Evolutionary conservation across 2,888 invertebrate species (phyloP).

Genomic region (Eilema griseolum): DNA sequence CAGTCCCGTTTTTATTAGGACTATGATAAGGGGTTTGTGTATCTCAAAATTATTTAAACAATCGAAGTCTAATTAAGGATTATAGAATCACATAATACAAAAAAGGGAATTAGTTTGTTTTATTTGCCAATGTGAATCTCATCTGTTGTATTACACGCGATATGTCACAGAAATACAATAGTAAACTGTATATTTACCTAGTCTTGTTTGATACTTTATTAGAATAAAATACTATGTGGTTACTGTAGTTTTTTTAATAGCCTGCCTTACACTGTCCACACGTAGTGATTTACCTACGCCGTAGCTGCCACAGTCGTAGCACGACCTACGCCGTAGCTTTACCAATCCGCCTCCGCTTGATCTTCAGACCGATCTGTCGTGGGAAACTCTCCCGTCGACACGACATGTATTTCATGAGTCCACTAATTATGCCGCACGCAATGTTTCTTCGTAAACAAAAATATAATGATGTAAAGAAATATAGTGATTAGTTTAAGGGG

Average conservation of each 20-base stretch:
- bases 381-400: constrained; percentile 43
- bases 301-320: background rate
- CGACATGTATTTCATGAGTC: constrained; percentile 49
- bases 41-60: background rate
- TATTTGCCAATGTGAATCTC: background rate
- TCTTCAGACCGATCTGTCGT: constrained; percentile 18
- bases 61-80: background rate
- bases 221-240: no score
- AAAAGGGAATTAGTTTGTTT: background rate
- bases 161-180: no score
- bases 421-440: constrained; percentile 49
- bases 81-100: no score
- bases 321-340: background rate
- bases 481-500: no score
- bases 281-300: background rate
- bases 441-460: constrained; percentile 40
- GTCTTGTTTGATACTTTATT: no score
- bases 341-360: background rate
- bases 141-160: background rate
- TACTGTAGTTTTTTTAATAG: no score
- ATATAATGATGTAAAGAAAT: constrained; percentile 16
- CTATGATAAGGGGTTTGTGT: background rate
- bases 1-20: background rate
- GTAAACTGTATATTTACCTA: no score
- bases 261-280: background rate